A percentile compares a stretch with the other conserved stretches of the same genome.
Evolutionary conservation across 2,888 invertebrate species (phyloP).

Genomic region (Platycheirus rosarum): DNA sequence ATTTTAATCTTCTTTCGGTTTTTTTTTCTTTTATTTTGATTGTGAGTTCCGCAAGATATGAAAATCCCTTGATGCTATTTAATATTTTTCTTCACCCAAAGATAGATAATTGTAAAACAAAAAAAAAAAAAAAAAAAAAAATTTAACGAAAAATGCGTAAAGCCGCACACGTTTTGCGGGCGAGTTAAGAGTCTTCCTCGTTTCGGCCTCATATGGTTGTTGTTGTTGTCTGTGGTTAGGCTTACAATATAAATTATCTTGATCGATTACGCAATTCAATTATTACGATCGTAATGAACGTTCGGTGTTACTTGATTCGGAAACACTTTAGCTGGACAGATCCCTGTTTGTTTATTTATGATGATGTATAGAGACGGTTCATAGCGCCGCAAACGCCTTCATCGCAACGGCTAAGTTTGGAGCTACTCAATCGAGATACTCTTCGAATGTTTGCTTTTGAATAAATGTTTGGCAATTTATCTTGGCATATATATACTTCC

Average conservation of each 20-base stretch:
- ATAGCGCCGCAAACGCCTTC: slow-evolving; percentile 26
- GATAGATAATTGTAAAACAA: slow-evolving; percentile 5
- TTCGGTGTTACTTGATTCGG: slow-evolving; percentile 10
- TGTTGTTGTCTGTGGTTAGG: slow-evolving; percentile 56
- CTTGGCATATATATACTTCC: too few species aligned
- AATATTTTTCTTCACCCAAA: slow-evolving; percentile 1
- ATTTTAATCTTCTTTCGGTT: slow-evolving; percentile 20
- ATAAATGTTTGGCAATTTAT: slow-evolving; percentile 37
- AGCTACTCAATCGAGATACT: slow-evolving; percentile 25
- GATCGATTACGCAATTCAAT: slow-evolving; percentile 54
- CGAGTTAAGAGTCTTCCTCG: slow-evolving; percentile 19
- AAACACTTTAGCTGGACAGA: slow-evolving; percentile 14
- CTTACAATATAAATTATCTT: slow-evolving; percentile 39
- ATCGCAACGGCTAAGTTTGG: not conserved
- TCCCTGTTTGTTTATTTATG: not conserved
- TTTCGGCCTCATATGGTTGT: not conserved
- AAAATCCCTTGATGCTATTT: slow-evolving; percentile 24
- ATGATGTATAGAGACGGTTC: slow-evolving; percentile 10
- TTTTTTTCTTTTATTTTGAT: slow-evolving; percentile 1
- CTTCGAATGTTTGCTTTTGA: slow-evolving; percentile 29
- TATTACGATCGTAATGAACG: slow-evolving; percentile 34
- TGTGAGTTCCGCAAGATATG: slow-evolving; percentile 20
- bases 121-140: not conserved
- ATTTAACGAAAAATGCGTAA: slow-evolving; percentile 3
- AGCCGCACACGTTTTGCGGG: not conserved